phyloP scores from a whole-genome alignment of 1,140 invertebrate species.

The Drosophila ercepeae region DNA sequence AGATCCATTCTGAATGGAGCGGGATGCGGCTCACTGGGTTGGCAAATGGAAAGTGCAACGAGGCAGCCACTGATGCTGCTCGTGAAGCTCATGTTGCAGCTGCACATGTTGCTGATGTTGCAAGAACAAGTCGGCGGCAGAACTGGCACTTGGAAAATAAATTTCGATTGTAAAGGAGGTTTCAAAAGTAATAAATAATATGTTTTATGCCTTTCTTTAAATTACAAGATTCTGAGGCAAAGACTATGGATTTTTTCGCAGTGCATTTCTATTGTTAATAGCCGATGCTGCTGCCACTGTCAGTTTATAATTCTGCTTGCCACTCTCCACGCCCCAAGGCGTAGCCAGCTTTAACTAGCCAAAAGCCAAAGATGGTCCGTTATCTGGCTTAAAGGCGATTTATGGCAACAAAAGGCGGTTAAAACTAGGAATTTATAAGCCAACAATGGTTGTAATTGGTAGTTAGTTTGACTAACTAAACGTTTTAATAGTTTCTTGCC shows the following conservation, averaged over 20 bases:
- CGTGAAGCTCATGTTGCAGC: background rate
- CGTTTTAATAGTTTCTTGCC: background rate
- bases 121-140: slow-evolving; percentile 39
- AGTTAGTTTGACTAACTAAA: slow-evolving; percentile 4
- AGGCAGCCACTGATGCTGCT: slow-evolving; percentile 24
- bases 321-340: slow-evolving; percentile 46
- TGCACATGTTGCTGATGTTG: slow-evolving; percentile 30
- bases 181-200: no score
- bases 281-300: background rate
- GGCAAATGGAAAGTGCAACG: slow-evolving; percentile 75
- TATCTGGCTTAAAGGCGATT: slow-evolving; percentile 32
- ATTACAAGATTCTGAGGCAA: no score
- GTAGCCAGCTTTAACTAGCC: slow-evolving; percentile 35
- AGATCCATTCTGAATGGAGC: slow-evolving; percentile 21
- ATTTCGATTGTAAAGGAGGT: no score
- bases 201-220: no score
- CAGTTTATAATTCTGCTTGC: slow-evolving; percentile 11
- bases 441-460: background rate
- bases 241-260: background rate
- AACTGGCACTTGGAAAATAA: slow-evolving; percentile 9
- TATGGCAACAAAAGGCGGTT: slow-evolving; percentile 26
- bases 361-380: slow-evolving; percentile 32
- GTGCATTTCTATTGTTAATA: background rate
- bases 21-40: slow-evolving; percentile 63
- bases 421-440: background rate